Conservation (phyloP, 1,140 invertebrate genomes). For the Drosophila setifemur region DNA sequence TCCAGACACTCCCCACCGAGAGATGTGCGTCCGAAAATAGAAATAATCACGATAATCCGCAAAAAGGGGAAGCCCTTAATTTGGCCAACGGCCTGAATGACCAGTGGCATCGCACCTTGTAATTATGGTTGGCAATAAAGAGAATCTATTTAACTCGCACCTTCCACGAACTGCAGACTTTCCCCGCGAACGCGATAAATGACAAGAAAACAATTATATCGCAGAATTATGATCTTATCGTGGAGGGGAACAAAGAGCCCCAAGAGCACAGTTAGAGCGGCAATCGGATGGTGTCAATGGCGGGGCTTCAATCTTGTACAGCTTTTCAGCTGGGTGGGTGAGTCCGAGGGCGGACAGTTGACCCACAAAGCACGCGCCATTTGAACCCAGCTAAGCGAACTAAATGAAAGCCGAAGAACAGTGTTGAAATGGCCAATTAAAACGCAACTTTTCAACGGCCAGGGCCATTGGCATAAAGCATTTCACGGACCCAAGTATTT, state of each 20-base stretch:
- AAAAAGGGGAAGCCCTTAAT: slow-evolving; percentile 21
- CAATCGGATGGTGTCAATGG: slow-evolving; percentile 73
- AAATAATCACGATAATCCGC: slow-evolving; percentile 35
- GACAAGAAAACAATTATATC: slow-evolving; percentile 49
- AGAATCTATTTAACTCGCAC: slow-evolving; percentile 14
- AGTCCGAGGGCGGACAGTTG: slow-evolving; percentile 26
- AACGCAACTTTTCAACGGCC: slow-evolving; percentile 15
- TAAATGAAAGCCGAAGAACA: slow-evolving; percentile 62
- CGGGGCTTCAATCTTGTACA: slow-evolving; percentile 21
- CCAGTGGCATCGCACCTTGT: slow-evolving; percentile 15
- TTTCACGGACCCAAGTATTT: slow-evolving; percentile 38
- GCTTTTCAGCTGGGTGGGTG: slow-evolving; percentile 2
- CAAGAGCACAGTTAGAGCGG: slow-evolving; percentile 52
- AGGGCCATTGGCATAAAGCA: slow-evolving; percentile 57
- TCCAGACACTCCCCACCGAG: not conserved
- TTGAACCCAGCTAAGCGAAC: slow-evolving; percentile 65
- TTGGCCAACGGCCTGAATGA: slow-evolving; percentile 22
- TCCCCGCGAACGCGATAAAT: slow-evolving; percentile 52
- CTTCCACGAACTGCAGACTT: slow-evolving; percentile 46
- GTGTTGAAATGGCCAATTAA: slow-evolving; percentile 45
- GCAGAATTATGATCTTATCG: slow-evolving; percentile 53
- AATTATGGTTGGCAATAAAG: slow-evolving; percentile 43
- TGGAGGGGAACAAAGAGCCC: slow-evolving; percentile 21
- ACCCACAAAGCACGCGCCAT: slow-evolving; percentile 73
- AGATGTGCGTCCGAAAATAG: slow-evolving; percentile 8